These are phyloP conservation scores for Corynorhinus townsendii DNA, from an alignment of 2,113 vertebrate species.

Conservation along the genomic window DNA sequence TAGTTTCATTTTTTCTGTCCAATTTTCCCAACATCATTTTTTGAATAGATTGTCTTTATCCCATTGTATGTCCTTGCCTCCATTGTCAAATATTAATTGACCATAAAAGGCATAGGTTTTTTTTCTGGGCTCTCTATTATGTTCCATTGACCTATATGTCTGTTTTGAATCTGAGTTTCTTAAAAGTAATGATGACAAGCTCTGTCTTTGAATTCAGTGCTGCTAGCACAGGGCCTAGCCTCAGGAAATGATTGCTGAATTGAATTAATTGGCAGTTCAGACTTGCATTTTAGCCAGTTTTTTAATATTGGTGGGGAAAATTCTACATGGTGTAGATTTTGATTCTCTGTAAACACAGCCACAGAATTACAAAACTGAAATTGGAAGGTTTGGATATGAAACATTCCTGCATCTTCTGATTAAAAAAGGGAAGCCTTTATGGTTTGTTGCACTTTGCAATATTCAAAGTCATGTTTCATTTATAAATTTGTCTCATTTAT, in stretches of 20 bases:
- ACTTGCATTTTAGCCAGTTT: not conserved
- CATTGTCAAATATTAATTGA: not conserved
- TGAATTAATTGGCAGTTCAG: not conserved
- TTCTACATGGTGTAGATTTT: not conserved
- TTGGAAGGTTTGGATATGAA: not conserved
- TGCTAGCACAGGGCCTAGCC: not conserved
- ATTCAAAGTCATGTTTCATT: constrained; percentile 24
- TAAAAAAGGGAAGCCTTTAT: not conserved
- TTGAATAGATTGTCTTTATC: not conserved
- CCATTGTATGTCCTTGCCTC: not conserved
- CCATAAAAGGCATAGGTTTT: not conserved
- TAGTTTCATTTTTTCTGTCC: not conserved
- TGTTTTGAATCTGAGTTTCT: not conserved
- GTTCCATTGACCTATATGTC: not conserved
- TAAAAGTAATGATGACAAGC: not conserved
- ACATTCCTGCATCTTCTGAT: not conserved
- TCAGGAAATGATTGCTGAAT: not conserved
- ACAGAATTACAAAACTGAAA: not conserved
- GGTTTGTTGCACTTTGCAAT: not conserved
- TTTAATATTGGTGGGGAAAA: not conserved
- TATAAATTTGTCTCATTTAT: constrained; percentile 7
- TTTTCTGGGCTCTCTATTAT: not conserved
- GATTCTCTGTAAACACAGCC: not conserved
- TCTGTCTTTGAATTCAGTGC: not conserved
- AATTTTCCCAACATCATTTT: not conserved